These are phyloP conservation scores for Calliscelio sp. DNA, from an alignment of 2,888 invertebrate species.

Conservation along the genomic window DNA sequence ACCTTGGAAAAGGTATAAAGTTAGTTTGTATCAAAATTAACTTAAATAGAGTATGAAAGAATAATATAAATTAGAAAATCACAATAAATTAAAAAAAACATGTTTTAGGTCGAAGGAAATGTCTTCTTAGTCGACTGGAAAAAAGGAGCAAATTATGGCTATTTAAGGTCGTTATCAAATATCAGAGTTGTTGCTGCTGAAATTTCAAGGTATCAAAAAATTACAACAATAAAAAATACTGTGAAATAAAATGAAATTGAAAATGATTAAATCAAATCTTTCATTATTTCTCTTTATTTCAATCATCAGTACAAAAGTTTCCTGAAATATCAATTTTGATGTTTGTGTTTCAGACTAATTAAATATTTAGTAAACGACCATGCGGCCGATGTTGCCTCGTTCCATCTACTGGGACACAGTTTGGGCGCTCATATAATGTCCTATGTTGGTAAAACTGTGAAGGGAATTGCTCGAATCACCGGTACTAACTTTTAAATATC, in stretches of 20 bases:
- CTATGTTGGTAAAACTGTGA: constrained; percentile 79
- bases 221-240: not conserved
- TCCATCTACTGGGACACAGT: constrained; percentile 83
- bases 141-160: constrained; percentile 82
- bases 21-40: too few relatives aligned
- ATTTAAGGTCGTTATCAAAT: constrained; percentile 78
- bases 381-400: constrained; percentile 70
- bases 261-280: not conserved
- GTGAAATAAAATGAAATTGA: not conserved
- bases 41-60: not conserved
- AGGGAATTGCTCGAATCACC: constrained; percentile 86
- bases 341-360: constrained; percentile 78
- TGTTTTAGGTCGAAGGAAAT: constrained; percentile 83
- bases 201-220: constrained; percentile 77
- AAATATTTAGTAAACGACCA: constrained; percentile 73
- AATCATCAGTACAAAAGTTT: constrained; percentile 43
- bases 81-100: not conserved
- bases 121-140: constrained; percentile 85
- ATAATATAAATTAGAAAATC: not conserved
- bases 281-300: constrained; percentile 21
- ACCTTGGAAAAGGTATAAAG: too few relatives aligned
- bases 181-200: constrained; percentile 82
- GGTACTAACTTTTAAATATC: too few relatives aligned
- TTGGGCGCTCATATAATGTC: constrained; percentile 83
- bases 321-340: constrained; percentile 5